These are phyloP conservation scores for Mimachlamys varia DNA, from an alignment of 2,888 invertebrate genomes.

Conservation along the genomic window DNA sequence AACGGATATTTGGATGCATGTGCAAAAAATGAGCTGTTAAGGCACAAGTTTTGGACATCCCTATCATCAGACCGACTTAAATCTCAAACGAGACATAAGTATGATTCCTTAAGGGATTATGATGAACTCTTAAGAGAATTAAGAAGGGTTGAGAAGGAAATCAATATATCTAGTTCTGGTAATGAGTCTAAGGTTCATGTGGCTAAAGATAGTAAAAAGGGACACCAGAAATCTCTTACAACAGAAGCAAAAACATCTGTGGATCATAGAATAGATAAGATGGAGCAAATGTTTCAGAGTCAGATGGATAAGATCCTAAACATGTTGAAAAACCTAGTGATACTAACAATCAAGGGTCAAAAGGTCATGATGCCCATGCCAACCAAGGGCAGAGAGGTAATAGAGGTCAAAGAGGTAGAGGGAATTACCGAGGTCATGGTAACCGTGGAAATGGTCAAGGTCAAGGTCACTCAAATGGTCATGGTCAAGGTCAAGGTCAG, in stretches of 20 bases:
- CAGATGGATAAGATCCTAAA: neutral
- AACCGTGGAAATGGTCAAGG: neutral
- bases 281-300: neutral
- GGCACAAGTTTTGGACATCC: constrained; percentile 41
- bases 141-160: neutral
- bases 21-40: constrained; percentile 37
- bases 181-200: neutral
- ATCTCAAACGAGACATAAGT: constrained; percentile 39
- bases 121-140: constrained; percentile 30
- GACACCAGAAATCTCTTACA: neutral
- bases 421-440: neutral
- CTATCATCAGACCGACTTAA: constrained; percentile 19
- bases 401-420: constrained; percentile 23
- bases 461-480: no score
- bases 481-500: neutral
- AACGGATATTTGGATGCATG: neutral
- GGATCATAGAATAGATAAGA: neutral
- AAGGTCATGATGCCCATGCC: neutral
- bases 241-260: neutral
- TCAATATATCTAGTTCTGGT: neutral
- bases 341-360: neutral
- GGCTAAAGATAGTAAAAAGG: neutral
- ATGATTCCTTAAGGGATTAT: constrained; percentile 22
- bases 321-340: neutral
- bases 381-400: neutral